phyloP scores from a whole-genome alignment of 2,797 vertebrate species.

The Mycteria americana region DNA sequence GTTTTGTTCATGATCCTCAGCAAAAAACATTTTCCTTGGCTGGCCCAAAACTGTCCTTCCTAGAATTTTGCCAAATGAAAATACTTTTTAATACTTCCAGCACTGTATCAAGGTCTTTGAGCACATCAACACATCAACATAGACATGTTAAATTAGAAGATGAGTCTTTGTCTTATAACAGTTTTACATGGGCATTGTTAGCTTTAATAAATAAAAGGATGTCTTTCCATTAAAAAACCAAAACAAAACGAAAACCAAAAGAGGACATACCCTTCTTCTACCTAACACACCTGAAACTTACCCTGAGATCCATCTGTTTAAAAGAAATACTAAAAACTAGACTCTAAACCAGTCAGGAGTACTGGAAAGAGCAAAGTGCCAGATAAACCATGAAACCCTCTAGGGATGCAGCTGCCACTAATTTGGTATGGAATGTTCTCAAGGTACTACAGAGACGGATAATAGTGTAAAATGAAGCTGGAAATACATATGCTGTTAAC shows the following conservation, averaged over 20 bases:
- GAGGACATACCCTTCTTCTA: not conserved
- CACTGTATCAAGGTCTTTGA: not conserved
- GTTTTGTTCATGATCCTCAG: slow-evolving; percentile 84
- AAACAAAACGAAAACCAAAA: not conserved
- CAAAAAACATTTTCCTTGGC: slow-evolving; percentile 88
- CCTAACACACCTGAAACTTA: not conserved
- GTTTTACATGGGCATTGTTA: not conserved
- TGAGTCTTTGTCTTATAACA: not conserved
- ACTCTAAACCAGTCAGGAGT: not conserved
- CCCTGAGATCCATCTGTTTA: not conserved
- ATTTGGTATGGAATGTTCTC: not conserved
- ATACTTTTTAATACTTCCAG: not conserved
- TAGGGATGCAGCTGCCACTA: not conserved
- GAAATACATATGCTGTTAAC: not conserved
- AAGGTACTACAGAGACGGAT: not conserved
- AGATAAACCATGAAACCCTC: not conserved
- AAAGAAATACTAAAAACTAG: not conserved
- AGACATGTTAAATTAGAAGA: not conserved
- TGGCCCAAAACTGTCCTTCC: slow-evolving; percentile 95
- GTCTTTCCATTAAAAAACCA: not conserved
- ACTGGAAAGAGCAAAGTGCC: not conserved
- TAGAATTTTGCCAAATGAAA: slow-evolving; percentile 58
- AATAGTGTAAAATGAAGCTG: not conserved
- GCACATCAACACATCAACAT: not conserved
- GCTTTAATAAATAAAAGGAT: not conserved